Conservation (phyloP, 1,140 invertebrate species). For the Macrosteles quadrilineatus region DNA sequence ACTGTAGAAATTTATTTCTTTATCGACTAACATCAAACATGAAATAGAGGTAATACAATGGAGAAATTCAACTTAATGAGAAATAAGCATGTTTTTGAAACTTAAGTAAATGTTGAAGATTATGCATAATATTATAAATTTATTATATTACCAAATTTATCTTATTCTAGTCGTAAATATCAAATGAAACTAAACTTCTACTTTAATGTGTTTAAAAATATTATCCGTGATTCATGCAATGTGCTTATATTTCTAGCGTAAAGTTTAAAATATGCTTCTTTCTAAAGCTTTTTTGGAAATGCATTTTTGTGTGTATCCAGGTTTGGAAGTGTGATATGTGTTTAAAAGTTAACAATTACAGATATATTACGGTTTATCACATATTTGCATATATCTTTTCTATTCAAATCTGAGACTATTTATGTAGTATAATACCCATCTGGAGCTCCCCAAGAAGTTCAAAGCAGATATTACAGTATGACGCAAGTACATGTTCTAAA, state of each 20-base stretch:
- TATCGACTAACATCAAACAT: no score
- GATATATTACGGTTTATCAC: slow-evolving; percentile 21
- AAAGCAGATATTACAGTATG: not conserved
- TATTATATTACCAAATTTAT: slow-evolving; percentile 17
- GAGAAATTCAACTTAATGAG: not conserved
- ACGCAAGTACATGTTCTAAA: not conserved
- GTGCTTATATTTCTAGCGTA: not conserved
- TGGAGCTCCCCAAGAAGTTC: slow-evolving; percentile 12
- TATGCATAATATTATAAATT: not conserved
- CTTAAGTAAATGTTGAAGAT: not conserved
- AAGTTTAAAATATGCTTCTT: slow-evolving; percentile 31
- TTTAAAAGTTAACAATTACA: slow-evolving; percentile 19
- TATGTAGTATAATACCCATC: slow-evolving; percentile 14
- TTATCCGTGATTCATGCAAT: not conserved
- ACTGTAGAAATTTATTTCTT: no score
- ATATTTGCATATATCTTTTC: slow-evolving; percentile 32
- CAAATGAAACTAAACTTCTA: slow-evolving; percentile 3
- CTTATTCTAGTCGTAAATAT: slow-evolving; percentile 24
- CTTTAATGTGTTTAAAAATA: not conserved
- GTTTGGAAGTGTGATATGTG: slow-evolving; percentile 8
- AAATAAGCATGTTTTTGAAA: slow-evolving; percentile 21
- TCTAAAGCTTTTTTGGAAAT: slow-evolving; percentile 27
- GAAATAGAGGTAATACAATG: no score
- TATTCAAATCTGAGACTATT: slow-evolving; percentile 27
- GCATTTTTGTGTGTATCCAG: not conserved